A percentile compares a stretch with the other conserved stretches of the same genome.
phyloP scores from a whole-genome alignment of 2,113 vertebrate genomes.

The Ceuthmochares aereus region DNA sequence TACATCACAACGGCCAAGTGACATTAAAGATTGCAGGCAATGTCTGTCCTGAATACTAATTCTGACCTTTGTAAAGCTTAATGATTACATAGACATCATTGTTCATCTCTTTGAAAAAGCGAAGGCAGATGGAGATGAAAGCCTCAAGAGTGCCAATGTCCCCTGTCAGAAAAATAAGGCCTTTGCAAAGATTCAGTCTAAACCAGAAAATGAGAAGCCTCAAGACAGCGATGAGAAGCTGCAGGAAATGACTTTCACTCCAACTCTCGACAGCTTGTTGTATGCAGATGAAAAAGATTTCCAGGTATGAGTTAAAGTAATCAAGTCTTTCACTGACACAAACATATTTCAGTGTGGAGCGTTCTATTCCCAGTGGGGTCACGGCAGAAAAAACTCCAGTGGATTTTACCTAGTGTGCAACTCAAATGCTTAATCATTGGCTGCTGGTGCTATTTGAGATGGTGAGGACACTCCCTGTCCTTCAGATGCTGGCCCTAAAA shows the following conservation, averaged over 20 bases:
- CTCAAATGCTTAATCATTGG: neutral
- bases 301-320: slow-evolving; percentile 69
- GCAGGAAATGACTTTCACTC: neutral
- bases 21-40: neutral
- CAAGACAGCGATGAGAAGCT: neutral
- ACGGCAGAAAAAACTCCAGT: neutral
- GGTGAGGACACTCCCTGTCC: neutral
- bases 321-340: neutral
- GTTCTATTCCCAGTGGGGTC: neutral
- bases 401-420: neutral
- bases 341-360: neutral
- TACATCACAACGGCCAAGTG: neutral
- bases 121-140: neutral
- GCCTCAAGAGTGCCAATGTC: neutral
- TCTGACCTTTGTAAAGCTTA: neutral
- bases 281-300: slow-evolving; percentile 68
- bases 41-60: neutral
- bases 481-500: neutral
- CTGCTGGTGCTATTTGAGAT: neutral
- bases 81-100: neutral
- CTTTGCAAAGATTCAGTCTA: neutral
- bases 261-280: slow-evolving; percentile 15
- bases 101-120: neutral
- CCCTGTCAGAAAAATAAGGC: neutral
- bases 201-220: neutral